Percentiles rank a stretch among this genome's conserved stretches.
Conservation (phyloP, 2,888 invertebrate genomes). For the Cheilosia impressa region DNA sequence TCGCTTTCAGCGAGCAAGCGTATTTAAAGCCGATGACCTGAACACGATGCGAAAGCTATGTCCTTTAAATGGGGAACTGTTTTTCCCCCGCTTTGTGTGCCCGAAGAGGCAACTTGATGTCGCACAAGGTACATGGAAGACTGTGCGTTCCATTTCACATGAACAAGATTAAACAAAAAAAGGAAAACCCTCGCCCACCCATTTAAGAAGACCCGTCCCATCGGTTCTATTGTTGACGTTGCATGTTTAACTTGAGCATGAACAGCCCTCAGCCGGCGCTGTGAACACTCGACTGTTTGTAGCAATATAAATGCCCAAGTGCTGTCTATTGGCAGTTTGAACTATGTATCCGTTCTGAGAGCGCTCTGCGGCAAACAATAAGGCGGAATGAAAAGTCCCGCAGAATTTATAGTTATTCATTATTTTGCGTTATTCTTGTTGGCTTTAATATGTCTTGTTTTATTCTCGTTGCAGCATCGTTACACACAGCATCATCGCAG, state of each 20-base stretch:
- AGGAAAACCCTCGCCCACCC: background rate
- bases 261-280: conserved; percentile 59
- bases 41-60: conserved; percentile 5
- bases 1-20: conserved; percentile 4
- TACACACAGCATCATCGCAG: conserved; percentile 68
- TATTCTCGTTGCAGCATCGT: conserved; percentile 58
- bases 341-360: conserved; percentile 50
- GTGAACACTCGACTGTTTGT: conserved; percentile 56
- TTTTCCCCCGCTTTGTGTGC: conserved; percentile 9
- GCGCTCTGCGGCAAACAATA: conserved; percentile 54
- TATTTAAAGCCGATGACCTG: conserved; percentile 35
- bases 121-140: conserved; percentile 9
- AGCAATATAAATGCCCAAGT: conserved; percentile 51
- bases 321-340: conserved; percentile 67
- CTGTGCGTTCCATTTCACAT: conserved; percentile 23
- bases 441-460: background rate
- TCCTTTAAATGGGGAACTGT: conserved; percentile 30
- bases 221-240: conserved; percentile 60
- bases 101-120: background rate
- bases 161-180: background rate
- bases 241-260: conserved; percentile 52
- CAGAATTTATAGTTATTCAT: conserved; percentile 41
- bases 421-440: conserved; percentile 52
- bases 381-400: conserved; percentile 21
- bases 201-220: background rate